Conservation (phyloP, 2,113 vertebrate genomes). For the Deroptyus accipitrinus region DNA sequence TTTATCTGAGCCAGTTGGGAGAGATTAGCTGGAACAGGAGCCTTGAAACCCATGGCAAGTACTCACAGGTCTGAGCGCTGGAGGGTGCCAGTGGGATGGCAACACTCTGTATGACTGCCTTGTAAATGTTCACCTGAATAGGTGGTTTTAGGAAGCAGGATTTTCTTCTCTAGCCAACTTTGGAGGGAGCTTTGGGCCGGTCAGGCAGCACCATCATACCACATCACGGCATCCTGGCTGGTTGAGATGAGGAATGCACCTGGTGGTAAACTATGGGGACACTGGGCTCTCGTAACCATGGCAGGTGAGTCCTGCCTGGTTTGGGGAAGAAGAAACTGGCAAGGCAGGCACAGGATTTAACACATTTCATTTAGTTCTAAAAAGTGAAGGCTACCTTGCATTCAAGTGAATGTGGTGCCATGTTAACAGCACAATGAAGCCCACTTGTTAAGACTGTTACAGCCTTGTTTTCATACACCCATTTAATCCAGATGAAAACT, state of each 20-base stretch:
- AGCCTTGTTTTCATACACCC: neutral
- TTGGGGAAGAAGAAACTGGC: neutral
- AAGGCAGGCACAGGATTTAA: neutral
- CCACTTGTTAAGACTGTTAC: neutral
- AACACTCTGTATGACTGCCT: rapidly evolving
- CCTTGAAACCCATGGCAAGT: neutral
- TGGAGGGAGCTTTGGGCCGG: neutral
- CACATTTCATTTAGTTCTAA: neutral
- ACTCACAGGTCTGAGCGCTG: rapidly evolving
- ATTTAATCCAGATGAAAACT: neutral
- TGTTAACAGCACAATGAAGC: neutral
- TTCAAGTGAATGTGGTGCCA: neutral
- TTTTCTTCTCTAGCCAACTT: neutral
- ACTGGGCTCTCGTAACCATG: neutral
- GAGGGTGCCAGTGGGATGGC: neutral
- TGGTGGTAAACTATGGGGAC: neutral
- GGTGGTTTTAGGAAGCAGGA: neutral
- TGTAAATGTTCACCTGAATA: neutral
- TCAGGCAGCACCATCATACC: neutral
- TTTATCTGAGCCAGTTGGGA: neutral
- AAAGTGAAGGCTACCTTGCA: rapidly evolving
- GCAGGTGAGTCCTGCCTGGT: neutral
- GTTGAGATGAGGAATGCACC: neutral
- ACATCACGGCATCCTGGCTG: neutral
- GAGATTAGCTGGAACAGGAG: neutral